Evolutionary conservation across 64 coral and sea anemone genomes (phyloP).

Genomic region (Pachyseris speciosa): DNA sequence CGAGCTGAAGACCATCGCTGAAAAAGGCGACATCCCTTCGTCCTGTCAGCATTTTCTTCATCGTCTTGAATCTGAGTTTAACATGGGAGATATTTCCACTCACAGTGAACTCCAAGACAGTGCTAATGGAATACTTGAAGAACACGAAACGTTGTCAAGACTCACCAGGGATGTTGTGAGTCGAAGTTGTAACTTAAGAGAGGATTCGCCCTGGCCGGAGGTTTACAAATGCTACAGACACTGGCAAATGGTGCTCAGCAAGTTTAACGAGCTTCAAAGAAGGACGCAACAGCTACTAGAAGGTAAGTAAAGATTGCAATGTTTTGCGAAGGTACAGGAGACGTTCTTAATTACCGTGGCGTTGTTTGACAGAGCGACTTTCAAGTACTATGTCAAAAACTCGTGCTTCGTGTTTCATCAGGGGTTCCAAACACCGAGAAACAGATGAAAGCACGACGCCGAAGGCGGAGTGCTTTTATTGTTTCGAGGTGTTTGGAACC

Average conservation of each 20-base stretch:
- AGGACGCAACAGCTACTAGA: conserved; percentile 13
- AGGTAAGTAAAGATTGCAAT: background rate
- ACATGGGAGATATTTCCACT: background rate
- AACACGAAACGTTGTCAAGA: conserved; percentile 12
- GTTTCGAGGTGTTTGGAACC: too few relatives aligned
- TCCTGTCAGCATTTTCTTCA: background rate
- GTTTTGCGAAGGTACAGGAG: background rate
- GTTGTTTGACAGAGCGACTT: too few relatives aligned
- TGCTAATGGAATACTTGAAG: background rate
- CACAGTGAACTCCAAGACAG: background rate
- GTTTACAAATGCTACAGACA: conserved; percentile 44
- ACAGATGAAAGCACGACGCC: too few relatives aligned
- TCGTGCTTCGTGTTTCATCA: too few relatives aligned
- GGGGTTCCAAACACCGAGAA: too few relatives aligned
- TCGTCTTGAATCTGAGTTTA: background rate
- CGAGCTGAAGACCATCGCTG: background rate
- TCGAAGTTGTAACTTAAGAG: background rate
- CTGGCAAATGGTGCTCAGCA: conserved; percentile 37
- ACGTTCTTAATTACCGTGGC: too few relatives aligned
- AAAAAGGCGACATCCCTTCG: background rate
- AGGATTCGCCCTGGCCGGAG: conserved; percentile 12
- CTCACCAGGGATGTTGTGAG: background rate
- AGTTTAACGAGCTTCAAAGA: conserved; percentile 34
- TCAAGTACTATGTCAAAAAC: too few relatives aligned
- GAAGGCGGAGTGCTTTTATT: too few relatives aligned